A percentile compares a stretch with the other conserved stretches of the same genome.
Conservation (phyloP, 1,140 invertebrate species). For the Yoshiicerus persimilis region DNA sequence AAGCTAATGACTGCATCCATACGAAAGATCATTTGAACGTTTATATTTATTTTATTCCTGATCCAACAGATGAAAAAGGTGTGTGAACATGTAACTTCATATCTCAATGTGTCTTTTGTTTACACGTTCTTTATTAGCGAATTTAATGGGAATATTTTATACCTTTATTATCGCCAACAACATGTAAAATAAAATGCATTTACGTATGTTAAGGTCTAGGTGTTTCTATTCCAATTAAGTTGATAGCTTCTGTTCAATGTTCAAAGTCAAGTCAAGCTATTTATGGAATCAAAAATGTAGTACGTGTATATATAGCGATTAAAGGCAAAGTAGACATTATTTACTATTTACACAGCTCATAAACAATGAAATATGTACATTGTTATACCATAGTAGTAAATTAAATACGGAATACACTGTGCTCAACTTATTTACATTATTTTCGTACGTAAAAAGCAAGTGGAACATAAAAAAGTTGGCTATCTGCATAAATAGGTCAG, state of each 20-base stretch:
- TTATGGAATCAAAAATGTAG: too few species aligned
- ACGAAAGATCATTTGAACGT: too few species aligned
- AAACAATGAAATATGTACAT: too few species aligned
- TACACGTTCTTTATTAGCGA: neutral
- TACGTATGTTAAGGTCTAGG: neutral
- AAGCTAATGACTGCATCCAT: too few species aligned
- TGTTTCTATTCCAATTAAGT: neutral
- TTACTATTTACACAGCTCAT: too few species aligned
- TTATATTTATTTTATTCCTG: too few species aligned
- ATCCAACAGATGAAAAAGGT: neutral
- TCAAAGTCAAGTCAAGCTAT: neutral
- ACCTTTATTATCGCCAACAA: neutral
- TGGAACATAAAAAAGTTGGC: neutral
- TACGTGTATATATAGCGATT: too few species aligned
- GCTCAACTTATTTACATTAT: neutral
- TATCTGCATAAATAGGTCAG: neutral
- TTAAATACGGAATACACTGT: neutral
- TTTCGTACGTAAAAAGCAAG: neutral
- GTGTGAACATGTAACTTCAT: neutral
- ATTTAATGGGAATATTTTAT: neutral
- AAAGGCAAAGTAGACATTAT: too few species aligned
- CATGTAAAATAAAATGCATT: neutral
- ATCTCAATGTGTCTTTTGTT: neutral
- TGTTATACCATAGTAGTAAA: neutral
- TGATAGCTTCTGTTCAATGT: neutral